phyloP scores from a whole-genome alignment of 2,113 vertebrate species.

The Plestiodon gilberti region DNA sequence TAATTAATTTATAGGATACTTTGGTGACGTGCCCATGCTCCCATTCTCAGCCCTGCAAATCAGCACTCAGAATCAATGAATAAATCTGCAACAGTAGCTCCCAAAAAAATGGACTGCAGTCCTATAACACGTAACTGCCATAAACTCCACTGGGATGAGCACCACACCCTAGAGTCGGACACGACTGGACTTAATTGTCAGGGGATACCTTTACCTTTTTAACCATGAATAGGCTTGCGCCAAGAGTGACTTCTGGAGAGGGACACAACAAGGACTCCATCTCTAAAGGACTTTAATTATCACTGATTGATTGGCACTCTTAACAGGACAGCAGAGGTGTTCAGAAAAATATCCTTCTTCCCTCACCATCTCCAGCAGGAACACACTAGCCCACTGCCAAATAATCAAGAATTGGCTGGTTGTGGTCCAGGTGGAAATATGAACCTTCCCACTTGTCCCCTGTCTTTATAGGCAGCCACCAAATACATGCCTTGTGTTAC shows the following conservation, averaged over 20 bases:
- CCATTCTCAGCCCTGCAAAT: fast-evolving
- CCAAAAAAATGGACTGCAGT: not conserved
- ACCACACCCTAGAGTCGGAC: too few species aligned
- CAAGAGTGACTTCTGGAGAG: not conserved
- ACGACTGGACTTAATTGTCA: too few species aligned
- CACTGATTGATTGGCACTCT: not conserved
- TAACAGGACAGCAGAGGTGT: not conserved
- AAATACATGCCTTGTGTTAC: not conserved
- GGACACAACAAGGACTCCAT: not conserved
- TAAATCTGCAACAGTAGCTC: not conserved
- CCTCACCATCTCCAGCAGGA: not conserved
- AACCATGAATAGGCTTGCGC: too few species aligned
- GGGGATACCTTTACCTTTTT: too few species aligned
- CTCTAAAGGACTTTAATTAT: not conserved
- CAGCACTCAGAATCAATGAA: fast-evolving
- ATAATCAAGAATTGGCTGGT: not conserved
- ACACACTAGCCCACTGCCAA: not conserved
- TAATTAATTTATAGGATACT: not conserved
- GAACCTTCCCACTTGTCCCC: not conserved
- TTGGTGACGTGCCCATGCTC: not conserved
- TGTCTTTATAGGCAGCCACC: not conserved
- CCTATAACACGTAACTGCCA: not conserved
- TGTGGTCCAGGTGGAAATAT: not conserved
- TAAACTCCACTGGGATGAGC: too few species aligned
- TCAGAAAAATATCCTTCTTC: not conserved